Conservation (phyloP, 1,140 invertebrate genomes). For the Plutomurus gul region DNA sequence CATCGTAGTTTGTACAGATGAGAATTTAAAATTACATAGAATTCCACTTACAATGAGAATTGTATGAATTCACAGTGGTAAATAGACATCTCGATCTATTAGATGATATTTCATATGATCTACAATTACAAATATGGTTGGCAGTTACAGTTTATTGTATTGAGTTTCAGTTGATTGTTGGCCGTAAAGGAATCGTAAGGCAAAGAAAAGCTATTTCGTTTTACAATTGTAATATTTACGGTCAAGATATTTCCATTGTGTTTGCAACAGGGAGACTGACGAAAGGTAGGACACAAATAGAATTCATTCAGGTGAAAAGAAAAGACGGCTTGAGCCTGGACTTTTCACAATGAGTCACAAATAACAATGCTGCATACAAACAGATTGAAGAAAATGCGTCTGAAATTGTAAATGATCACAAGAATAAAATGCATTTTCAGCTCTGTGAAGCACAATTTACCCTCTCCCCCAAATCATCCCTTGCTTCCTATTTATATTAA, state of each 20-base stretch:
- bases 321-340: not conserved
- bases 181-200: not conserved
- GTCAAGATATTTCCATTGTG: not conserved
- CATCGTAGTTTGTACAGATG: too few species aligned
- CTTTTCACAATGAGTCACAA: not conserved
- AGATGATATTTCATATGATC: too few species aligned
- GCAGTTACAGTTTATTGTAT: not conserved
- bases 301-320: not conserved
- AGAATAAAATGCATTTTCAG: too few species aligned
- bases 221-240: not conserved
- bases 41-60: too few species aligned
- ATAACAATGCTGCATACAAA: too few species aligned
- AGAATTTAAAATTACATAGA: too few species aligned
- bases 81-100: too few species aligned
- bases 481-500: too few species aligned
- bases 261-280: not conserved
- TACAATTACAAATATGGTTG: constrained; percentile 4
- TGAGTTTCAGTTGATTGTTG: not conserved
- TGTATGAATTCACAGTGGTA: not conserved
- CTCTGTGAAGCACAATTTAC: too few species aligned
- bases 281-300: not conserved
- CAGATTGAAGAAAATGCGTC: too few species aligned
- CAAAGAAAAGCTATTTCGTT: not conserved
- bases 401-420: too few species aligned
- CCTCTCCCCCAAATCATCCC: too few species aligned